Evolutionary conservation across 2,888 invertebrate species (phyloP).

Genomic region (Galerucella pusilla): DNA sequence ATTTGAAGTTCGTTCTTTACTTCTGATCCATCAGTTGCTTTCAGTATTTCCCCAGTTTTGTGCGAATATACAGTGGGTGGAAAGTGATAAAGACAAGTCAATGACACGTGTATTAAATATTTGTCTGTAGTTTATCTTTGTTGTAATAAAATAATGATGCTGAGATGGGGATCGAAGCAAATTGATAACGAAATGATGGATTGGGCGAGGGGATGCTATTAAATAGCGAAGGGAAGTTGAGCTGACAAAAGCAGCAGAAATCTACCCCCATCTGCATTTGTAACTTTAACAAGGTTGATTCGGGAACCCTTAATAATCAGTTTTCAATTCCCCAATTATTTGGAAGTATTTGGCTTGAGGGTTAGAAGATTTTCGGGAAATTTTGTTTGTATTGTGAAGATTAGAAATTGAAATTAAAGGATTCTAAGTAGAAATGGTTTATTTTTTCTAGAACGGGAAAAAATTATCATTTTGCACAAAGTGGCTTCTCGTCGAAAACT

Average conservation of each 20-base stretch:
- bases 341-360: slow-evolving; percentile 44
- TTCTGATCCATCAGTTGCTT: too few relatives aligned
- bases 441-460: not conserved
- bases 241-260: slow-evolving; percentile 55
- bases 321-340: slow-evolving; percentile 58
- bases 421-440: not conserved
- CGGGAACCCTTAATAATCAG: slow-evolving; percentile 53
- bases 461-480: not conserved
- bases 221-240: slow-evolving; percentile 54
- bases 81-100: too few relatives aligned
- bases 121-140: too few relatives aligned
- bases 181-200: slow-evolving; percentile 56
- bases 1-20: too few relatives aligned
- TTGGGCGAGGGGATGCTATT: slow-evolving; percentile 56
- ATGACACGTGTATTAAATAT: too few relatives aligned
- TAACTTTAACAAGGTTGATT: slow-evolving; percentile 53
- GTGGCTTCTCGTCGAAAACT: too few relatives aligned
- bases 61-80: too few relatives aligned
- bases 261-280: slow-evolving; percentile 57
- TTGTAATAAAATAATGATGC: slow-evolving; percentile 33
- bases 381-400: slow-evolving; percentile 2
- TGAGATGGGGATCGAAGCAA: slow-evolving; percentile 46
- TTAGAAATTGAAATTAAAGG: not conserved
- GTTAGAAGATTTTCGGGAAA: slow-evolving; percentile 27
- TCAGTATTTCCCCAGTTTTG: too few relatives aligned